Conservation (phyloP, 2,888 invertebrate species). For the Dryobotodes eremita region DNA sequence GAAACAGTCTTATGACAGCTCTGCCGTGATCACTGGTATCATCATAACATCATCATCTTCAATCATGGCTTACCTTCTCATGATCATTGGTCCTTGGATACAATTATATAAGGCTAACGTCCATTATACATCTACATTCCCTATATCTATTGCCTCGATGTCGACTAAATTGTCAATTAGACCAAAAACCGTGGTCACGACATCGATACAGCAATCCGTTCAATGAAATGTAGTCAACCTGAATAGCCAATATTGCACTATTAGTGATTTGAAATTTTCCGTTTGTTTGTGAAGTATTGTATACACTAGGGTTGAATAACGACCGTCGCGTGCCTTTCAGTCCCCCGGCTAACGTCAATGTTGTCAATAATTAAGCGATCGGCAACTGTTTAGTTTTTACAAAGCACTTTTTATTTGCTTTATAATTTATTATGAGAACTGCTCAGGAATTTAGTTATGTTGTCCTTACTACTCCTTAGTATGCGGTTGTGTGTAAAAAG, state of each 20-base stretch:
- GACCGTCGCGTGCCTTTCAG: constrained; percentile 31
- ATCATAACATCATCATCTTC: background rate
- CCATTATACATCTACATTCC: background rate
- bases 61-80: background rate
- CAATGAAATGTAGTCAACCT: constrained; percentile 28
- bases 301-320: constrained; percentile 26
- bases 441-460: constrained; percentile 22
- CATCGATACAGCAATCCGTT: constrained; percentile 33
- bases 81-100: background rate
- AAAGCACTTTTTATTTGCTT: constrained; percentile 30
- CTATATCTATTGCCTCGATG: background rate
- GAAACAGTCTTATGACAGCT: background rate
- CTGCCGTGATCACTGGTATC: background rate
- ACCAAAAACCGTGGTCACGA: constrained; percentile 47
- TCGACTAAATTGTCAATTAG: constrained; percentile 52
- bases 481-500: constrained; percentile 15
- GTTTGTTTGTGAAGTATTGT: constrained; percentile 41
- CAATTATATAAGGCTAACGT: background rate
- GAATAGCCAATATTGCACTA: constrained; percentile 18
- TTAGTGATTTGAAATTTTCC: constrained; percentile 40
- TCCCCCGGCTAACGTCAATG: constrained; percentile 26
- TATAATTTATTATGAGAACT: constrained; percentile 19
- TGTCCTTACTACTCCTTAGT: constrained; percentile 7
- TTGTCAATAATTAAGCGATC: constrained; percentile 54
- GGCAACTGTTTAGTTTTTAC: constrained; percentile 42